phyloP scores from a whole-genome alignment of 2,797 vertebrate species.

The Eurystomus glaucurus region DNA sequence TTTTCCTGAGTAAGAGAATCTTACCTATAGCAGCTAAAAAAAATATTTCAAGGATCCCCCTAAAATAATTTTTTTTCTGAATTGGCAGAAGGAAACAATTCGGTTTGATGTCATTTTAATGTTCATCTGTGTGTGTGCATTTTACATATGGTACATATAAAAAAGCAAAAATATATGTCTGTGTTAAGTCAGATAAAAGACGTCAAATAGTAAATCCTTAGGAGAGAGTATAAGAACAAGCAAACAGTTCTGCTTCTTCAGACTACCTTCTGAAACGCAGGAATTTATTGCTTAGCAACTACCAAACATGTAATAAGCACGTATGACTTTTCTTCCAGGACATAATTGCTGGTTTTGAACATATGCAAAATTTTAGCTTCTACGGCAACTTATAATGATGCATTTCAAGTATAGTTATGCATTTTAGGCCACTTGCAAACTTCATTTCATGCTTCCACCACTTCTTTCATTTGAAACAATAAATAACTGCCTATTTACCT shows the following conservation, averaged over 20 bases:
- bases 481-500: neutral
- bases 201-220: neutral
- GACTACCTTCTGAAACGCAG: neutral
- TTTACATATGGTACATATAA: neutral
- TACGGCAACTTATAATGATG: neutral
- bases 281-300: neutral
- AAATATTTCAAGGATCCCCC: neutral
- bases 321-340: neutral
- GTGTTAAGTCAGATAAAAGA: neutral
- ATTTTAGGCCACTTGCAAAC: neutral
- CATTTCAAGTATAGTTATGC: neutral
- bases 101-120: neutral
- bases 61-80: neutral
- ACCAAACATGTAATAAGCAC: neutral
- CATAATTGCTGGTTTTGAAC: neutral
- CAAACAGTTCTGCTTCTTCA: neutral
- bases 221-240: neutral
- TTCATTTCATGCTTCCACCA: neutral
- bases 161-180: neutral
- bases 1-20: neutral
- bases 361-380: neutral
- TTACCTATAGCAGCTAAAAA: neutral
- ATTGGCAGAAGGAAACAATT: neutral
- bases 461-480: neutral
- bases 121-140: neutral